Evolutionary conservation across 2,797 vertebrate genomes (phyloP).

Genomic region (Pantherophis vulpinus): DNA sequence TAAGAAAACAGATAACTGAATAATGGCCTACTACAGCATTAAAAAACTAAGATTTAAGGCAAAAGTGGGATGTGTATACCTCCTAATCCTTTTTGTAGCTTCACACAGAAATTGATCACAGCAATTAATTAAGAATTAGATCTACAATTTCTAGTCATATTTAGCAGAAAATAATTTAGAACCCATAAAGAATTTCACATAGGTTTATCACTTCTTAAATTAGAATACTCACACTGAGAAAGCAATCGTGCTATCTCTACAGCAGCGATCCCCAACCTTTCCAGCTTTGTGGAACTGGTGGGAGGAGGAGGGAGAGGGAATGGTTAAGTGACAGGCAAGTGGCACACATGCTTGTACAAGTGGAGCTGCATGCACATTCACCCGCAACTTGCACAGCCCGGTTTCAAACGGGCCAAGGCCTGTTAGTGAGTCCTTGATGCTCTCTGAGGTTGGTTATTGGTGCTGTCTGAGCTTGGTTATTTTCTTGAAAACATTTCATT

Average conservation of each 20-base stretch:
- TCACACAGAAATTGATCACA: background rate
- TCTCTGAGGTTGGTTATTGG: no score
- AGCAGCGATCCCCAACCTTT: background rate
- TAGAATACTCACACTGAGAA: background rate
- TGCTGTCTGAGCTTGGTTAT: background rate
- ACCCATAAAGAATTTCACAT: background rate
- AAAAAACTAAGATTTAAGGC: background rate
- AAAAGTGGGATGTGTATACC: background rate
- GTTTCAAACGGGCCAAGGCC: background rate
- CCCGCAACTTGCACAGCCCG: accelerated
- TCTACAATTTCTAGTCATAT: background rate
- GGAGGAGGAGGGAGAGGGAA: background rate
- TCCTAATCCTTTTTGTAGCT: background rate
- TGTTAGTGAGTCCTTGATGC: no score
- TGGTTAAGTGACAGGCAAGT: background rate
- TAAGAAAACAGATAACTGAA: background rate
- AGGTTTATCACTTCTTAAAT: background rate
- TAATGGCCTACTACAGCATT: background rate
- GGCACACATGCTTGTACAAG: background rate
- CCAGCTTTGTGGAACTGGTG: background rate
- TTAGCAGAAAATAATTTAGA: background rate
- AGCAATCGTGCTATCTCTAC: background rate
- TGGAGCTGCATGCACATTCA: background rate
- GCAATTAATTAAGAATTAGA: background rate
- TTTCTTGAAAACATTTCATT: no score